Conservation (phyloP, 2,113 vertebrate species). For the human (Homo sapiens) region DNA sequence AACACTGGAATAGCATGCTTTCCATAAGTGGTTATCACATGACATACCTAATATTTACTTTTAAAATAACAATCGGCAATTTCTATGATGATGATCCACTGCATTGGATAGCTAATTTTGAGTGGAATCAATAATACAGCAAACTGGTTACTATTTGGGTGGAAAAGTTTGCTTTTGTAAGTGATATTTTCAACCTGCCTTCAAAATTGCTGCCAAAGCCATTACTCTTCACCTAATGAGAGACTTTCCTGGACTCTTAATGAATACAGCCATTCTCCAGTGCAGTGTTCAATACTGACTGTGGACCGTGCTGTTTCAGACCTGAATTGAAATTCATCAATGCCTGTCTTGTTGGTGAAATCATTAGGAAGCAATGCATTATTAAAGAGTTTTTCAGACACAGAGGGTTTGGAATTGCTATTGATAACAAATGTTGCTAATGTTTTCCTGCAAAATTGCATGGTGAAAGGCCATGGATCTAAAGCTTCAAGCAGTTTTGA, state of each 20-base stretch:
- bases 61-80: conserved; percentile 8
- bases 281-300: conserved; percentile 75
- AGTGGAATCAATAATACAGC: conserved; percentile 39
- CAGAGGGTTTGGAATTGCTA: conserved; percentile 74
- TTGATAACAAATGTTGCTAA: conserved; percentile 79
- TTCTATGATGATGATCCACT: neutral
- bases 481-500: conserved; percentile 31
- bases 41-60: neutral
- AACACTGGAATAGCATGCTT: neutral
- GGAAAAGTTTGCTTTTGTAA: conserved; percentile 51
- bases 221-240: conserved; percentile 75
- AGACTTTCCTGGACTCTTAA: conserved; percentile 62
- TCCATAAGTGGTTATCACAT: neutral
- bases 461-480: conserved; percentile 43
- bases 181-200: conserved; percentile 52
- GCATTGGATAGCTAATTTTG: neutral
- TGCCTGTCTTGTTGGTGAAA: conserved; percentile 78
- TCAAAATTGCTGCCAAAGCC: conserved; percentile 55
- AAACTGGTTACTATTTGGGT: conserved; percentile 48
- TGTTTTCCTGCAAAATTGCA: conserved; percentile 65
- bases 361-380: conserved; percentile 81
- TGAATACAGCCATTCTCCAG: conserved; percentile 64
- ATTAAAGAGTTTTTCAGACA: conserved; percentile 78
- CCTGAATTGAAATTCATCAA: conserved; percentile 81
- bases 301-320: conserved; percentile 76